Conservation (phyloP, 2,113 vertebrate species). For the Ammodytes marinus region DNA sequence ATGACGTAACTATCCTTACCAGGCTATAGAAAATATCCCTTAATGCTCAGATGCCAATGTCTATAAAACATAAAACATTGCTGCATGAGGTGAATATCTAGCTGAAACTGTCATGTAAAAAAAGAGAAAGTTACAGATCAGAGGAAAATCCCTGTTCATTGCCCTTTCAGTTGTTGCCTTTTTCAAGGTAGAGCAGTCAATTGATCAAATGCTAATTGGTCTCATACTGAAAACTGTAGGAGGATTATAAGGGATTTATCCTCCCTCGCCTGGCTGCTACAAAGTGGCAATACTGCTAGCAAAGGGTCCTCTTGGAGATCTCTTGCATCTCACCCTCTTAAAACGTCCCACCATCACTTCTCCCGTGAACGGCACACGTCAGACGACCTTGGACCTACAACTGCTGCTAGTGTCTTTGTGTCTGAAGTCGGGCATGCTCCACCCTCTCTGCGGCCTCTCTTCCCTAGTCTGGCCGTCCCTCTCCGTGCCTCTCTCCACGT, state of each 20-base stretch:
- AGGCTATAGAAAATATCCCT: conserved; percentile 24
- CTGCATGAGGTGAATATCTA: conserved; percentile 39
- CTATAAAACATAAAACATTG: conserved; percentile 34
- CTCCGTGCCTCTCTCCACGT: conserved; percentile 89
- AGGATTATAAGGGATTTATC: not conserved
- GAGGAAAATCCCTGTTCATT: conserved; percentile 2
- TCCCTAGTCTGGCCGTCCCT: not conserved
- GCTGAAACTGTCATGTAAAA: conserved; percentile 4
- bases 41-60: not conserved
- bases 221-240: conserved; percentile 3
- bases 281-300: conserved; percentile 1
- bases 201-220: conserved; percentile 37
- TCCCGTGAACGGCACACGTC: conserved; percentile 25
- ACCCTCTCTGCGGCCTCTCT: conserved; percentile 84
- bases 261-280: not conserved
- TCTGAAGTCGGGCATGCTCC: conserved; percentile 96
- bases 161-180: not conserved
- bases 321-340: conserved; percentile 4
- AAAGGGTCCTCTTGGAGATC: not conserved
- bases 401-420: conserved; percentile 80
- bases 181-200: conserved; percentile 1
- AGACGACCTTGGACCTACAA: conserved; percentile 48
- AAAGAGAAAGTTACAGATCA: not conserved
- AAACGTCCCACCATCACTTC: not conserved
- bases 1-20: conserved; percentile 4